Evolutionary conservation across 2,113 vertebrate genomes (phyloP), one percentile per base, ranked within the genome.

Genomic region (Semicossyphus pulcher): DNA sequence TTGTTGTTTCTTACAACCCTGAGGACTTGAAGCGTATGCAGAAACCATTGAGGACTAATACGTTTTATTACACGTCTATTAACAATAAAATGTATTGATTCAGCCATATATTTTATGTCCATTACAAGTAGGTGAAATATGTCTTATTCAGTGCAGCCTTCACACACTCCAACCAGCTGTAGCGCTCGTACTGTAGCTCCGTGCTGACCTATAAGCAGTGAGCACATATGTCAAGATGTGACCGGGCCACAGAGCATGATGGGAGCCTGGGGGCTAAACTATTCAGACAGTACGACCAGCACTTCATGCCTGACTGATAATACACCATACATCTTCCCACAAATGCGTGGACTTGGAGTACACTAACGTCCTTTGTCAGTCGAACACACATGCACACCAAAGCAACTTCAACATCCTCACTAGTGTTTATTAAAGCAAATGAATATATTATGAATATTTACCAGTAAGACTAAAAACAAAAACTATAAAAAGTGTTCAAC

Each of bases 211-310:
- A 85, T 25, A 61, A 80, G 56, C 59, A 64, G 56, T 59, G 66
- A 69, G 53, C 65, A 68, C 58, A 72, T 25, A 44, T 57, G 57
- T 36, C 70, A 76, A 79, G 73, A 88, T 14, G 34, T 69, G 79
- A 69, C 70, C 65, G 14, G 76, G 62, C 72, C 84, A 84, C n/a
- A 57, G 76, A 85, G 64, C 75, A 85, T 72, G 68, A 89, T 77
- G 78, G 70, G 29, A 79, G 88, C 83, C 74, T 44, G 63, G 77
- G 74, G 88, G 76, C 62, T 68, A 18, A 82, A 74, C 64, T 70
- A 83, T 86, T 83, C 85, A 79, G 67, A 84, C 71, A 62, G 60
- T 29, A 49, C 72, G 45, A 37, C 58, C 70, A 4, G 78, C 45
- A 6, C 65, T 69, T 87, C 60, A 77, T 73, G 77, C 72, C 62